These are phyloP conservation scores for Drosophila testacea DNA, from an alignment of 2,888 invertebrate species.

Conservation along the genomic window DNA sequence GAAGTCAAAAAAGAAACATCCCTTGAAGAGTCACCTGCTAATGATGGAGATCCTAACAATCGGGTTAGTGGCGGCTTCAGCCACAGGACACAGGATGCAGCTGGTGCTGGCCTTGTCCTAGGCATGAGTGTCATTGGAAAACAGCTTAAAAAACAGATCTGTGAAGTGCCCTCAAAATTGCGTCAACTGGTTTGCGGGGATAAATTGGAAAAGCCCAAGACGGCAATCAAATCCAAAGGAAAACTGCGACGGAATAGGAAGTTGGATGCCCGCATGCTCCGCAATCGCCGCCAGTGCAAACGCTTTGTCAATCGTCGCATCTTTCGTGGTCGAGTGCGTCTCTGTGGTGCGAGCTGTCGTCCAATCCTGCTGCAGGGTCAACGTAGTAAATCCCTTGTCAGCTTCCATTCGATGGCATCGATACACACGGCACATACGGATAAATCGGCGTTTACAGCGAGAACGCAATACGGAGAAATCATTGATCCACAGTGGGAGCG, in stretches of 20 bases:
- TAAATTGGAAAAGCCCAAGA: not conserved
- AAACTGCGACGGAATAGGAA: not conserved
- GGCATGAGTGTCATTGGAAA: constrained; percentile 2
- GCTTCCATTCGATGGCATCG: constrained; percentile 69
- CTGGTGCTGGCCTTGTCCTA: constrained; percentile 14
- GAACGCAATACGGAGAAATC: constrained; percentile 29
- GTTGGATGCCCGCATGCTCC: not conserved
- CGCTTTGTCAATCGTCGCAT: constrained; percentile 48
- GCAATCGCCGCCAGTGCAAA: constrained; percentile 36
- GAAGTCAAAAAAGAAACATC: not conserved
- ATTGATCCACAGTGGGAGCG: constrained; percentile 29
- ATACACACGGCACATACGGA: constrained; percentile 41
- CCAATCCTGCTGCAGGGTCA: constrained; percentile 25
- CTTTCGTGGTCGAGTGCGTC: constrained; percentile 56
- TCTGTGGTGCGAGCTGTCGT: constrained; percentile 48
- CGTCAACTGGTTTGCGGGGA: constrained; percentile 22
- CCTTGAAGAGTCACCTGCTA: not conserved
- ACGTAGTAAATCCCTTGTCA: constrained; percentile 54
- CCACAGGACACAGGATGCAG: not conserved
- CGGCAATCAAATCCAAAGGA: constrained; percentile 1
- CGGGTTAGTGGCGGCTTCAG: constrained; percentile 18
- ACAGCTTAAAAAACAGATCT: constrained; percentile 44
- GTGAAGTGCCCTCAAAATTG: constrained; percentile 70
- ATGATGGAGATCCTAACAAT: not conserved
- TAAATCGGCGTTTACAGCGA: not conserved